phyloP scores from a whole-genome alignment of 2,888 invertebrate genomes.

The Yponomeuta evonymella region DNA sequence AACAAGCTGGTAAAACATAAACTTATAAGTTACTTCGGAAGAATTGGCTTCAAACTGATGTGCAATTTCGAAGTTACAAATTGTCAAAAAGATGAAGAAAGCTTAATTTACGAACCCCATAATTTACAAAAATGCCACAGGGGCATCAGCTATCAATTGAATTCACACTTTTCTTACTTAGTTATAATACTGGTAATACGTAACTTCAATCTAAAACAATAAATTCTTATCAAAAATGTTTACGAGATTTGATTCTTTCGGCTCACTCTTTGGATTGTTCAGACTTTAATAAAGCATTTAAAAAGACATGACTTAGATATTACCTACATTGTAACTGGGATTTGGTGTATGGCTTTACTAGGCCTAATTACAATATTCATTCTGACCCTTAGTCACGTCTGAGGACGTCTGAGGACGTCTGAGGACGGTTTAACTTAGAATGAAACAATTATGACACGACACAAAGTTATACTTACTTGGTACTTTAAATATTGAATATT shows the following conservation, averaged over 20 bases:
- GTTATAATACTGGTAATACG: background rate
- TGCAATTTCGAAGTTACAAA: no score
- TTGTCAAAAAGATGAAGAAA: no score
- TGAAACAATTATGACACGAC: no score
- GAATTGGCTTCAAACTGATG: no score
- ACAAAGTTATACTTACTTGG: no score
- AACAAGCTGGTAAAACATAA: no score
- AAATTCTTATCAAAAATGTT: background rate
- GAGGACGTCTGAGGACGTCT: no score
- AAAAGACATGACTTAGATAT: conserved; percentile 26
- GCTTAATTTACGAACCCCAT: no score
- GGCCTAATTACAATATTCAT: background rate
- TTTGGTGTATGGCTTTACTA: background rate
- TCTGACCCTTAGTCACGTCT: no score
- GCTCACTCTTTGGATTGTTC: conserved; percentile 31
- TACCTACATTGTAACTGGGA: conserved; percentile 17
- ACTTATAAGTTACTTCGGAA: no score
- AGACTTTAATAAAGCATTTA: conserved; percentile 50
- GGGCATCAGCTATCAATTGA: background rate
- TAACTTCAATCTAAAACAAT: background rate
- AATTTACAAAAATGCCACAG: background rate
- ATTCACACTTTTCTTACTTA: background rate
- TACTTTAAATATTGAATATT: no score
- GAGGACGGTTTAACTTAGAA: no score
- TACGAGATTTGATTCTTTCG: background rate